Evolutionary conservation across 2,797 vertebrate species (phyloP).

Genomic region (Periophthalmus magnuspinnatus): DNA sequence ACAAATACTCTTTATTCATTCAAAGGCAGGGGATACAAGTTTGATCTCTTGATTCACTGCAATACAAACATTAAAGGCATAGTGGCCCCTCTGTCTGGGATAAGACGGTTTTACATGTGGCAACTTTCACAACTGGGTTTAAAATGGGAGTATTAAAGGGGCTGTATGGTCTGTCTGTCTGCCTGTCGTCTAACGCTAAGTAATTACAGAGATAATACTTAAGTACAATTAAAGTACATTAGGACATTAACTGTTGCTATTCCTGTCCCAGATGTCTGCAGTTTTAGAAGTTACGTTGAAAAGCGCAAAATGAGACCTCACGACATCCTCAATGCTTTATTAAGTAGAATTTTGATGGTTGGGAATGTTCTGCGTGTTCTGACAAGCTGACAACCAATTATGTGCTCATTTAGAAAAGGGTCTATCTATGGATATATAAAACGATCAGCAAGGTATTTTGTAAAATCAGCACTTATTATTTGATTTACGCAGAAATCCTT

Average conservation of each 20-base stretch:
- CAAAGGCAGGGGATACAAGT: constrained; percentile 26
- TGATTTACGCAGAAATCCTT: not conserved
- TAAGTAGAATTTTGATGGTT: not conserved
- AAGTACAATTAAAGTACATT: constrained; percentile 42
- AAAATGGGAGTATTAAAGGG: constrained; percentile 19
- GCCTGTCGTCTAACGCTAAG: constrained; percentile 9
- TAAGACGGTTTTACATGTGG: constrained; percentile 32
- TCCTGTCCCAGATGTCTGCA: constrained; percentile 23
- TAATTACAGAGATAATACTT: constrained; percentile 51
- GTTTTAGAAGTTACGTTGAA: not conserved
- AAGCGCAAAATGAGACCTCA: not conserved
- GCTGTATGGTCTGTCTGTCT: constrained; percentile 20
- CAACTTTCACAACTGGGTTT: constrained; percentile 42
- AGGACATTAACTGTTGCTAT: constrained; percentile 31
- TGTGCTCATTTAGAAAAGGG: not conserved
- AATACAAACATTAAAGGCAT: constrained; percentile 55
- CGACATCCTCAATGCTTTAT: constrained; percentile 1
- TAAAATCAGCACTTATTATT: not conserved
- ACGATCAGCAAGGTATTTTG: not conserved
- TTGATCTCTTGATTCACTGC: constrained; percentile 51
- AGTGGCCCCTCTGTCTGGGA: constrained; percentile 35
- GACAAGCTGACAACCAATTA: not conserved
- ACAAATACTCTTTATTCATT: constrained; percentile 31
- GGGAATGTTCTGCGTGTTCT: not conserved
- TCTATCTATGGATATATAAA: not conserved